Percentiles rank a stretch among this genome's conserved stretches.
Evolutionary conservation across 2,113 vertebrate species (phyloP).

Genomic region (Micromys minutus): DNA sequence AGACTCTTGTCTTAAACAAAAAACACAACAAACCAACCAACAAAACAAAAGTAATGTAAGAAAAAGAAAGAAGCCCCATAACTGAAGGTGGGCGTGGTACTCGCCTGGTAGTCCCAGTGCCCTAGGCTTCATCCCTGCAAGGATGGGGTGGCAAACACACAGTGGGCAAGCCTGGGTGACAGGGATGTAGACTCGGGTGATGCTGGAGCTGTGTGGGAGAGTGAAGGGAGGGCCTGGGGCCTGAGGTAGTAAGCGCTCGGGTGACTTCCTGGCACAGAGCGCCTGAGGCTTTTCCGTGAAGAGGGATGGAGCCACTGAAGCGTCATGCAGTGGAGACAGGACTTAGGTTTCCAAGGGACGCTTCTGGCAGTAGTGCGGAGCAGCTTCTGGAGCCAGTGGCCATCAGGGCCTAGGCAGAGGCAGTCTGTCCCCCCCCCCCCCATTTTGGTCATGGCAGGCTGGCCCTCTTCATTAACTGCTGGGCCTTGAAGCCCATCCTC

Average conservation of each 20-base stretch:
- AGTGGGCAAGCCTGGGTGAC: not conserved
- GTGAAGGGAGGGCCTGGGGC: not conserved
- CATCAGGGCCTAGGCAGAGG: not conserved
- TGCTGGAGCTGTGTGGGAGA: accelerated
- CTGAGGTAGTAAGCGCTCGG: not conserved
- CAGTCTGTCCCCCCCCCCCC: not conserved
- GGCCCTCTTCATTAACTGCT: too few relatives aligned
- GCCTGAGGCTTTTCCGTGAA: not conserved
- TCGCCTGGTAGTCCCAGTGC: too few relatives aligned
- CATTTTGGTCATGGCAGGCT: accelerated
- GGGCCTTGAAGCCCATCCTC: too few relatives aligned
- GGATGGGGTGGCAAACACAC: accelerated
- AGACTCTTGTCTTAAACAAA: not conserved
- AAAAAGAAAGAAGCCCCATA: too few relatives aligned
- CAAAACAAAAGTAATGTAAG: too few relatives aligned
- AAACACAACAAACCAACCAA: not conserved
- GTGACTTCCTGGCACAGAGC: accelerated
- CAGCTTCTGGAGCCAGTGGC: not conserved
- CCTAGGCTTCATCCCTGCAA: not conserved
- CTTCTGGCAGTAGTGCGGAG: not conserved
- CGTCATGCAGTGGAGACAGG: not conserved
- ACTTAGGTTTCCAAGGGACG: not conserved
- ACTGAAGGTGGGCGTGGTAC: not conserved
- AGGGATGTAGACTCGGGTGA: not conserved
- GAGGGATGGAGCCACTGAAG: not conserved